Percentiles rank a stretch among this genome's conserved stretches.
phyloP scores from a whole-genome alignment of 2,113 vertebrate genomes.

The Catagonus wagneri region DNA sequence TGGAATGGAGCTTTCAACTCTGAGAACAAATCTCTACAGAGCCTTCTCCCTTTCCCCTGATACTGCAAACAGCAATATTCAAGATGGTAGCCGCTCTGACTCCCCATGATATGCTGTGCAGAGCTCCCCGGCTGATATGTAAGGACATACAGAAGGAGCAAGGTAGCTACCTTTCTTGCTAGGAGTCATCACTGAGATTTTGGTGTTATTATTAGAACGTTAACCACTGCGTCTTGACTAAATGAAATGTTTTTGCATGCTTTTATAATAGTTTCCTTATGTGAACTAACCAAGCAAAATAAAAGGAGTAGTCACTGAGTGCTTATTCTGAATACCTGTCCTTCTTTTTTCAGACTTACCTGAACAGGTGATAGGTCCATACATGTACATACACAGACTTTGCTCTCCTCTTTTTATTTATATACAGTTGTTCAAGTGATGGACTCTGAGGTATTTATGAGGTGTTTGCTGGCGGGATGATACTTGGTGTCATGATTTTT shows the following conservation, averaged over 20 bases:
- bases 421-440: background rate
- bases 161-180: background rate
- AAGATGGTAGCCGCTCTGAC: background rate
- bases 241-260: background rate
- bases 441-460: background rate
- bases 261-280: background rate
- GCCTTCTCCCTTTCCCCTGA: background rate
- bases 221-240: background rate
- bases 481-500: background rate
- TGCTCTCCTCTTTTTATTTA: background rate
- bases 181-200: background rate
- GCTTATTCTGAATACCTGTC: accelerated
- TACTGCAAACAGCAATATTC: background rate
- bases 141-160: background rate
- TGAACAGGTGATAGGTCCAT: background rate
- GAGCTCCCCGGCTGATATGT: background rate
- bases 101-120: background rate
- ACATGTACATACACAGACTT: background rate
- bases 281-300: background rate
- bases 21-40: background rate
- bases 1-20: background rate
- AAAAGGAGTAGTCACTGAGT: background rate
- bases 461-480: background rate
- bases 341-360: background rate
- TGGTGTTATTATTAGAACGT: background rate